These are phyloP conservation scores for Hyphantria cunea DNA, from an alignment of 1,140 invertebrate species.

Conservation along the genomic window DNA sequence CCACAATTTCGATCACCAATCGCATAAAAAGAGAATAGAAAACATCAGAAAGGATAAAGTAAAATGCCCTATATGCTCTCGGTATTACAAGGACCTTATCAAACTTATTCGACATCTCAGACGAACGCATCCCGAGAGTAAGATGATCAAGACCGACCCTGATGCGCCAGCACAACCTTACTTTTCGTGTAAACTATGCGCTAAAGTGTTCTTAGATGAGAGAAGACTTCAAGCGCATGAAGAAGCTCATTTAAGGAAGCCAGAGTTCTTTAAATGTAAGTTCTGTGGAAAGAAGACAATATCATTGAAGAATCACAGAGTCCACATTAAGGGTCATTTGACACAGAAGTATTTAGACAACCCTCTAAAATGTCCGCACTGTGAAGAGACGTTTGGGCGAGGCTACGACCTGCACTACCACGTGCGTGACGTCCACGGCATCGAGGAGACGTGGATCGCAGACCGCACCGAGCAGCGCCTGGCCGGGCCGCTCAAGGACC, in stretches of 20 bases:
- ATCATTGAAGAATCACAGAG: constrained; percentile 64
- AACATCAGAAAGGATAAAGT: constrained; percentile 70
- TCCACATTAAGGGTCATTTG: constrained; percentile 74
- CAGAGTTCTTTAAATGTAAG: constrained; percentile 74
- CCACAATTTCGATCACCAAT: constrained; percentile 72
- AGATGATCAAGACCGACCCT: constrained; percentile 78
- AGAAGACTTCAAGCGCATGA: constrained; percentile 63
- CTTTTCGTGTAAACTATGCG: constrained; percentile 72
- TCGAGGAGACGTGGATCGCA: constrained; percentile 72
- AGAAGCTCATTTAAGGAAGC: constrained; percentile 69
- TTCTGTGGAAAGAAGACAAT: constrained; percentile 76
- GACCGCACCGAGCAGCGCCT: constrained; percentile 50
- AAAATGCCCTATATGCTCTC: constrained; percentile 73
- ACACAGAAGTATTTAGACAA: constrained; percentile 66
- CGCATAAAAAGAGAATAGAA: constrained; percentile 66
- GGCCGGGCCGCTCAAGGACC: constrained; percentile 62
- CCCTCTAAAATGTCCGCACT: constrained; percentile 69
- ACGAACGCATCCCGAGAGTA: constrained; percentile 72
- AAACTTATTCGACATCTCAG: constrained; percentile 72
- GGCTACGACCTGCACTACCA: constrained; percentile 75
- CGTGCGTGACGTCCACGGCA: constrained; percentile 63
- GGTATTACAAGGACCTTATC: constrained; percentile 65
- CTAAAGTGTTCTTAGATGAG: constrained; percentile 72
- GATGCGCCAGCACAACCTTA: constrained; percentile 63
- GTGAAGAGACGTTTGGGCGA: constrained; percentile 63